Evolutionary conservation across 2,797 vertebrate genomes (phyloP).

Genomic region (Pseudocheirus occidentalis): DNA sequence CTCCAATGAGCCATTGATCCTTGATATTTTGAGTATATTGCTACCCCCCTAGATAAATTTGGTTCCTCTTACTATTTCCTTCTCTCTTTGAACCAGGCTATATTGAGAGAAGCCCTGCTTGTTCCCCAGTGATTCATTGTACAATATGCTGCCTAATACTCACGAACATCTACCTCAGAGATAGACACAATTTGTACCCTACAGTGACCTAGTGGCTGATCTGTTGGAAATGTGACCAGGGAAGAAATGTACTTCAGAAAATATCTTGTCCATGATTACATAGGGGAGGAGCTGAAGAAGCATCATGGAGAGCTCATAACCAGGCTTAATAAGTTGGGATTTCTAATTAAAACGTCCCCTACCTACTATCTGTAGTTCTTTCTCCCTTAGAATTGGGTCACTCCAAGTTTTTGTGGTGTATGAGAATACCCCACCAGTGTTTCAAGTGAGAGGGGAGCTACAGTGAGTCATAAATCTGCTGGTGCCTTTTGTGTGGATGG

Average conservation of each 20-base stretch:
- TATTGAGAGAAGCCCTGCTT: neutral
- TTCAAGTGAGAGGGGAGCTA: neutral
- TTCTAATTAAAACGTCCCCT: neutral
- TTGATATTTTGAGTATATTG: neutral
- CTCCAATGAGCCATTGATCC: neutral
- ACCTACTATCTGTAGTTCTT: fast-evolving
- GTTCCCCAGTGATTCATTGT: neutral
- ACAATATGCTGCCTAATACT: neutral
- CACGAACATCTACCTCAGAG: neutral
- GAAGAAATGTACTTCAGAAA: neutral
- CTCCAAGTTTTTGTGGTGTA: neutral
- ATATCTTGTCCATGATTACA: neutral
- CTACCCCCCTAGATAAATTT: neutral
- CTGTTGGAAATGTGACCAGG: neutral
- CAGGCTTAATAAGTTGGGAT: neutral
- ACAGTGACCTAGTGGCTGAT: neutral
- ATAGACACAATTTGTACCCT: neutral
- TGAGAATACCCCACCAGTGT: neutral
- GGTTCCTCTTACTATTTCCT: neutral
- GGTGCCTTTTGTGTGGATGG: neutral
- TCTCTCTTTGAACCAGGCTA: neutral
- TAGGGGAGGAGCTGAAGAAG: neutral
- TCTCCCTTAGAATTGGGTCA: neutral
- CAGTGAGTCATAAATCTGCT: neutral
- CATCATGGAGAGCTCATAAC: neutral